Evolutionary conservation across 2,797 vertebrate species (phyloP).

Genomic region (Knipowitschia caucasica): DNA sequence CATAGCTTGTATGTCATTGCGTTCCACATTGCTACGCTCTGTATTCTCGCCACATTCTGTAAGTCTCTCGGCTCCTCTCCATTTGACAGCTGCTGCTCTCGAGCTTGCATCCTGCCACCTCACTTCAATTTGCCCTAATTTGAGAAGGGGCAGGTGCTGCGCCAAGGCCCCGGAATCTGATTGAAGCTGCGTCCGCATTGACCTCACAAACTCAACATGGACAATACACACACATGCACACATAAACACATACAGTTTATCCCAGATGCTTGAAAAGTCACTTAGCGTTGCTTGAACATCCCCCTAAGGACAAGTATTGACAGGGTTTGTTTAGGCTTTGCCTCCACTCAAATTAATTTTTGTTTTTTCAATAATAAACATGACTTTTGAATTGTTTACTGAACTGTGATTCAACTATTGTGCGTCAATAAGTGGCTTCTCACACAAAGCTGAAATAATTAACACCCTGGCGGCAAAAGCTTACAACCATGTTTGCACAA

Average conservation of each 20-base stretch:
- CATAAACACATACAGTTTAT: neutral
- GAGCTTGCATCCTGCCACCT: neutral
- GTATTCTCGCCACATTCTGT: neutral
- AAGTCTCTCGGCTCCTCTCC: conserved; percentile 1
- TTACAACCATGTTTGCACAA: neutral
- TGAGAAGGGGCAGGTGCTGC: neutral
- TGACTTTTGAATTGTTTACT: neutral
- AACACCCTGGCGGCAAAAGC: neutral
- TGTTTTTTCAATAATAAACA: conserved; percentile 5
- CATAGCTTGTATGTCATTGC: too few species aligned
- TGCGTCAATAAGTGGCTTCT: neutral
- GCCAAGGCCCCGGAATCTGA: neutral
- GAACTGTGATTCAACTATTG: conserved; percentile 8
- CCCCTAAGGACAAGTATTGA: neutral
- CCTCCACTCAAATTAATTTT: conserved; percentile 1
- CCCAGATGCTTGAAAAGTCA: neutral
- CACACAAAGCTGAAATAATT: conserved; percentile 18
- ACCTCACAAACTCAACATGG: neutral
- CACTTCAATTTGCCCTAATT: conserved; percentile 12
- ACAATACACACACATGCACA: neutral
- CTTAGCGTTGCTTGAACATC: neutral
- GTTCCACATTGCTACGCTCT: too few species aligned
- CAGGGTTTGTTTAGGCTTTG: neutral
- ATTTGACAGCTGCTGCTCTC: neutral
- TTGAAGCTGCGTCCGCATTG: neutral